These are phyloP conservation scores for Oceanodroma tethys DNA, from an alignment of 2,113 vertebrate genomes.

Conservation along the genomic window DNA sequence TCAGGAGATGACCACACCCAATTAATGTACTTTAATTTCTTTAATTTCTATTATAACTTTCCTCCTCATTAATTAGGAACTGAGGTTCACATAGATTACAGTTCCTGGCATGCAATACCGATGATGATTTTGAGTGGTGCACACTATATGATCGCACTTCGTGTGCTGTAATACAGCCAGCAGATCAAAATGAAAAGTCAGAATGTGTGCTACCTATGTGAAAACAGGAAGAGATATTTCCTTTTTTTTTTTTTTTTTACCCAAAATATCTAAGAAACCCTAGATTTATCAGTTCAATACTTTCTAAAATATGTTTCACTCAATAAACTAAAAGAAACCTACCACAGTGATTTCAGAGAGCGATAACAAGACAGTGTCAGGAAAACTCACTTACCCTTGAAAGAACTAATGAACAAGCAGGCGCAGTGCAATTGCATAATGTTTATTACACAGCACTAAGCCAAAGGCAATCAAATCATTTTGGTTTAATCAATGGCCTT, in stretches of 20 bases:
- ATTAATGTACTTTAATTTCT: neutral
- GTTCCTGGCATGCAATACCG: neutral
- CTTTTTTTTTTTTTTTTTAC: neutral
- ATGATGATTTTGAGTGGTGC: neutral
- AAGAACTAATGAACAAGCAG: neutral
- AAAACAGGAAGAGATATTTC: neutral
- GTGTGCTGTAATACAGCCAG: neutral
- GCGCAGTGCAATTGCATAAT: neutral
- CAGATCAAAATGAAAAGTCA: neutral
- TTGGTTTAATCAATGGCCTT: slow-evolving; percentile 23
- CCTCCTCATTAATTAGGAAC: neutral
- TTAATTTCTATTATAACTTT: neutral
- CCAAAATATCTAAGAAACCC: neutral
- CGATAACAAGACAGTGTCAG: neutral
- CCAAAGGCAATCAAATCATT: slow-evolving; percentile 4
- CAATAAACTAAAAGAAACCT: neutral
- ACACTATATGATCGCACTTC: accelerated
- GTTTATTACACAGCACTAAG: neutral
- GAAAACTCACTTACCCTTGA: neutral
- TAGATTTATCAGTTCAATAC: neutral
- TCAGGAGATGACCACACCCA: neutral
- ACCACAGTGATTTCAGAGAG: neutral
- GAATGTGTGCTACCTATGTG: accelerated
- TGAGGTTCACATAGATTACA: neutral
- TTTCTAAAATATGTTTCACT: neutral